A percentile compares a stretch with the other conserved stretches of the same genome.
Conservation (phyloP, 2,797 vertebrate species). For the Eulemur rubriventer region DNA sequence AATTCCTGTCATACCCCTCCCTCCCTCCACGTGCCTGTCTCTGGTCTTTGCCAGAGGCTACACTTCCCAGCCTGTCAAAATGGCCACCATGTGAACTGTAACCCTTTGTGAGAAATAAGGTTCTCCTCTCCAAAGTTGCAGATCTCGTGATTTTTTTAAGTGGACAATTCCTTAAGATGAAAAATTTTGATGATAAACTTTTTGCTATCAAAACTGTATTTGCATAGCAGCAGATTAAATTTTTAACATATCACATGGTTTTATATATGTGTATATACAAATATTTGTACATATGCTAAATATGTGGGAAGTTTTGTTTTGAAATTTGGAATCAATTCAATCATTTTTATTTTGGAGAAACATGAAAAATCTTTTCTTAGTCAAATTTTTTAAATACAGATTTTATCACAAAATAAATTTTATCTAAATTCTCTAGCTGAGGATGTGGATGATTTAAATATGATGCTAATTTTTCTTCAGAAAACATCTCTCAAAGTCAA, state of each 20-base stretch:
- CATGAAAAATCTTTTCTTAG: background rate
- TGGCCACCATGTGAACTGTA: background rate
- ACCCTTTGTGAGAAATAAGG: background rate
- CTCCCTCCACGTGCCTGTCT: background rate
- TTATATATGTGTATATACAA: background rate
- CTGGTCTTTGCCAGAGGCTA: background rate
- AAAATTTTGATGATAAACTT: background rate
- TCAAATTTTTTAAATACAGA: background rate
- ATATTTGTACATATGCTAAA: background rate
- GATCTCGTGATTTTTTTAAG: background rate
- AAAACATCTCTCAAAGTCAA: background rate
- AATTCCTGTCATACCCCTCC: background rate
- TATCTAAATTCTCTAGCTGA: background rate
- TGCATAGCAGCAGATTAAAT: background rate
- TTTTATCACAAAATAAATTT: background rate
- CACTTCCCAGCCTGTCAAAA: background rate
- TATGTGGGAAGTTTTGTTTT: background rate
- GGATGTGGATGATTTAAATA: background rate
- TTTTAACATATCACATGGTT: background rate
- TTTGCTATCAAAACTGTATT: background rate
- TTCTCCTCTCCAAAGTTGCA: background rate
- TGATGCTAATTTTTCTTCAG: conserved; percentile 16
- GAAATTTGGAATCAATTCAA: background rate
- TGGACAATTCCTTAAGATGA: background rate
- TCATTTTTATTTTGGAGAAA: background rate